These are phyloP conservation scores for Agapostemon virescens DNA, from an alignment of 2,888 invertebrate species.

Conservation along the genomic window DNA sequence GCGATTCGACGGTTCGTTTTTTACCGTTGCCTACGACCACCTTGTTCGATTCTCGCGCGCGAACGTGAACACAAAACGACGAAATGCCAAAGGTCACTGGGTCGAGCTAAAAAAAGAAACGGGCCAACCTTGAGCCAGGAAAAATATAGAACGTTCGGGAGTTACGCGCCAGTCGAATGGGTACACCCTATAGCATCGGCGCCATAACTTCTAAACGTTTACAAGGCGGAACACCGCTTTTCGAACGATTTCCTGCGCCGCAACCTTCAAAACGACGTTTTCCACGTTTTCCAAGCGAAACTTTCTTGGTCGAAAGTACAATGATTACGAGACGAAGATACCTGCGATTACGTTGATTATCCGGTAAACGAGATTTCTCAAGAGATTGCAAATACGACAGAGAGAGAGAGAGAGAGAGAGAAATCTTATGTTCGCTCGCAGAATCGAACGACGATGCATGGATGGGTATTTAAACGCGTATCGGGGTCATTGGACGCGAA, in stretches of 20 bases:
- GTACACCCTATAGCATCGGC: background rate
- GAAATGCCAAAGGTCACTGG: slow-evolving; percentile 46
- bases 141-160: slow-evolving; percentile 22
- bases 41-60: slow-evolving; percentile 3
- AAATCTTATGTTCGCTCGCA: background rate
- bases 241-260: background rate
- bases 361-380: background rate
- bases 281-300: no score
- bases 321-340: no score
- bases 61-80: slow-evolving; percentile 32
- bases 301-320: no score
- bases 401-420: background rate
- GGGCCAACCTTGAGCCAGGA: slow-evolving; percentile 13
- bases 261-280: background rate
- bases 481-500: background rate
- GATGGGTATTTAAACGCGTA: background rate
- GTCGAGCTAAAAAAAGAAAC: slow-evolving; percentile 34
- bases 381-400: background rate
- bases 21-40: background rate
- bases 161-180: background rate
- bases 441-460: background rate
- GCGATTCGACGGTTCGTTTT: background rate
- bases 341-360: background rate
- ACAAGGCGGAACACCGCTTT: background rate
- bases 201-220: background rate